Percentiles rank a stretch among this genome's conserved stretches.
phyloP scores from a whole-genome alignment of 2,113 vertebrate genomes.

The Paralichthys olivaceus region DNA sequence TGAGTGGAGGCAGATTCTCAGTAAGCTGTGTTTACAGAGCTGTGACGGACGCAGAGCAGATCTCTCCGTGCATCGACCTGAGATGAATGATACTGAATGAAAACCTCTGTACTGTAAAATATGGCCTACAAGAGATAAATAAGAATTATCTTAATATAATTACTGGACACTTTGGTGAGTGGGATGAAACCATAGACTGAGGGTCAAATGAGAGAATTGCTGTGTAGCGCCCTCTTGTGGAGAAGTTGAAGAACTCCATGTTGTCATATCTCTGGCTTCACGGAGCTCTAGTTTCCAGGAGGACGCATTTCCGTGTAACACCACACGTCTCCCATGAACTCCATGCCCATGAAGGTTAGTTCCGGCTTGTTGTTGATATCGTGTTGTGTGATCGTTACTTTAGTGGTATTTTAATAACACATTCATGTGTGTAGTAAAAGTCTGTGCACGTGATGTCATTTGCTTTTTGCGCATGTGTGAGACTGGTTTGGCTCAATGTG shows the following conservation, averaged over 20 bases:
- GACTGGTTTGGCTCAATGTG: no score
- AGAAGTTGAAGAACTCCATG: not conserved
- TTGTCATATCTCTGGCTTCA: not conserved
- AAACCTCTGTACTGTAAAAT: not conserved
- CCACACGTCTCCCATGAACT: slow-evolving; percentile 26
- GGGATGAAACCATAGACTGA: not conserved
- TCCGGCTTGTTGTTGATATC: not conserved
- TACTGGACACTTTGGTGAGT: not conserved
- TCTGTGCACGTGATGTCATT: no score
- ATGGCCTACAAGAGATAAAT: no score
- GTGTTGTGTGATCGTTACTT: not conserved
- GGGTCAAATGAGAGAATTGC: not conserved
- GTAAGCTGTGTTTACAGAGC: slow-evolving; percentile 50
- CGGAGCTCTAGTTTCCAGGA: slow-evolving; percentile 50
- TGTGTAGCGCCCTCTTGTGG: slow-evolving; percentile 44
- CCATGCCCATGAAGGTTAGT: slow-evolving; percentile 53
- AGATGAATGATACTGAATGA: slow-evolving; percentile 6
- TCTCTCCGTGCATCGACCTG: not conserved
- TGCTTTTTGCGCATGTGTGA: no score
- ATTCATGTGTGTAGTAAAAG: not conserved
- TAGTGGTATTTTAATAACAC: not conserved
- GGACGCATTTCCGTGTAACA: slow-evolving; percentile 64
- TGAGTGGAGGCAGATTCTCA: slow-evolving; percentile 15
- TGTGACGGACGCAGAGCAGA: slow-evolving; percentile 40
- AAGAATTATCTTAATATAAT: no score